phyloP scores from a whole-genome alignment of 2,888 invertebrate species.

The Cenopis cana region DNA sequence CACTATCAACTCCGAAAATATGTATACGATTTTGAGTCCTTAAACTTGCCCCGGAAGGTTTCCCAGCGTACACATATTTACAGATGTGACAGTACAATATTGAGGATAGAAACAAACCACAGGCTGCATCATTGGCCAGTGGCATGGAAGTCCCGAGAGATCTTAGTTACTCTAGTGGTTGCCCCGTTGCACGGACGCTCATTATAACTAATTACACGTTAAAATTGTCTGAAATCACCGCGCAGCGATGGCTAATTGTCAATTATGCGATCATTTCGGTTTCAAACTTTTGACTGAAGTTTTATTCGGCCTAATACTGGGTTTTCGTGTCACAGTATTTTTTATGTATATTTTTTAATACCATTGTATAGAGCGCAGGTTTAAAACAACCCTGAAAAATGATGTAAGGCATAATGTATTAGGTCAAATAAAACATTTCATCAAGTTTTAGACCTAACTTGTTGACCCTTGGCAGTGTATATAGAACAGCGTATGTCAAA shows the following conservation, averaged over 20 bases:
- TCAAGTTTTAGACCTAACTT: neutral
- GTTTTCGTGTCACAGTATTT: too few species aligned
- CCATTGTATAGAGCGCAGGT: neutral
- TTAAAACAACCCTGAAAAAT: neutral
- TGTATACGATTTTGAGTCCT: constrained; percentile 1
- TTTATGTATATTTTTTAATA: too few species aligned
- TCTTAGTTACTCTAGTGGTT: neutral
- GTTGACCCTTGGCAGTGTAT: neutral
- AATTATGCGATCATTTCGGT: neutral
- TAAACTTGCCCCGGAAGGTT: neutral
- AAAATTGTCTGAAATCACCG: neutral
- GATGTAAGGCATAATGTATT: neutral
- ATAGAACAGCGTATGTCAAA: neutral
- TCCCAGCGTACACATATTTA: neutral
- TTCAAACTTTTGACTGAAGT: neutral
- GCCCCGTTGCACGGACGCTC: constrained; percentile 1
- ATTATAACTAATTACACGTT: neutral
- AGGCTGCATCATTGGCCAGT: neutral
- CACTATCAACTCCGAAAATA: constrained; percentile 35
- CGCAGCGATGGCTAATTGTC: neutral
- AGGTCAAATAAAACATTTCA: neutral
- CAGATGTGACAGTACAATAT: neutral
- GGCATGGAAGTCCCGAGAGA: neutral
- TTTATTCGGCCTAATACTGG: neutral
- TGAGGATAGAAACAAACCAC: neutral